A percentile compares a stretch with the other conserved stretches of the same genome.
Evolutionary conservation across 2,797 vertebrate species (phyloP).

Genomic region (Gallirallus australis): DNA sequence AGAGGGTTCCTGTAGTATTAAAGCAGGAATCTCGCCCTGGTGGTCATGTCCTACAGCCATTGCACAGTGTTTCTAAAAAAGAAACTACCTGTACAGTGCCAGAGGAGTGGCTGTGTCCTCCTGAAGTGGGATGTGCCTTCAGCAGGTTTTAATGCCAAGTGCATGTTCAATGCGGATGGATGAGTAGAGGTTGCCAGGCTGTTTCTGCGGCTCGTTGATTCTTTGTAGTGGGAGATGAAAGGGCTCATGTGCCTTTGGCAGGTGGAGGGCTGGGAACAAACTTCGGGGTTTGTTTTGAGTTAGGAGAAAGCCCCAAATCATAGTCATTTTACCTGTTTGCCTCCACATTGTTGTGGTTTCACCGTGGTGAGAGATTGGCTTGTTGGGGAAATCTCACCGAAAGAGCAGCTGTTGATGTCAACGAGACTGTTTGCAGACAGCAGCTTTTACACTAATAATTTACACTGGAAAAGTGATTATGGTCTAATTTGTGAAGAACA

Average conservation of each 20-base stretch:
- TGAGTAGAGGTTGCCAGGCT: neutral
- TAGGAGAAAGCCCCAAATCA: neutral
- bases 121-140: neutral
- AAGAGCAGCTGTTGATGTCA: neutral
- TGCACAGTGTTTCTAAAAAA: neutral
- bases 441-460: neutral
- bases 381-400: neutral
- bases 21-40: neutral
- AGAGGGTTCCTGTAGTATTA: neutral
- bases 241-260: neutral
- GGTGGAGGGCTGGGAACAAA: neutral
- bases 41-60: neutral
- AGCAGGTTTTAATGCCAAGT: neutral
- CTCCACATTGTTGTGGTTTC: neutral
- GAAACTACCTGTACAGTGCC: neutral
- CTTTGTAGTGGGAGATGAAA: neutral
- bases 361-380: neutral
- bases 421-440: neutral
- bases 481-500: neutral
- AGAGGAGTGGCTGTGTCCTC: neutral
- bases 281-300: neutral
- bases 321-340: neutral
- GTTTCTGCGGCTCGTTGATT: neutral
- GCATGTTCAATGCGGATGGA: neutral
- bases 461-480: neutral